phyloP scores from a whole-genome alignment of 1,140 invertebrate genomes.

The Bombyx mori region ASM3026992v2 NC_085123.1:555001-555500 shows the following conservation, averaged over 20 bases:
- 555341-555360: background rate
- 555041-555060: background rate
- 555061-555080: background rate
- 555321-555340: background rate
- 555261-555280: too few species aligned
- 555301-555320: too few species aligned
- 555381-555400: too few species aligned
- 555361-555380: too few species aligned
- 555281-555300: too few species aligned
- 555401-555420: too few species aligned
- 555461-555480: too few species aligned
- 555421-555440: too few species aligned
- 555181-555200: constrained; percentile 43
- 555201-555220: constrained; percentile 78
- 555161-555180: constrained; percentile 73
- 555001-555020: too few species aligned
- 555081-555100: background rate
- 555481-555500: too few species aligned
- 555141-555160: constrained; percentile 86
- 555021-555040: background rate
- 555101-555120: constrained; percentile 36
- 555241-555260: background rate
- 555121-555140: constrained; percentile 78
- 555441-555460: too few species aligned
- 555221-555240: background rate